Conservation (phyloP, 2,888 invertebrate species). For the Orchesella flavescens region DNA sequence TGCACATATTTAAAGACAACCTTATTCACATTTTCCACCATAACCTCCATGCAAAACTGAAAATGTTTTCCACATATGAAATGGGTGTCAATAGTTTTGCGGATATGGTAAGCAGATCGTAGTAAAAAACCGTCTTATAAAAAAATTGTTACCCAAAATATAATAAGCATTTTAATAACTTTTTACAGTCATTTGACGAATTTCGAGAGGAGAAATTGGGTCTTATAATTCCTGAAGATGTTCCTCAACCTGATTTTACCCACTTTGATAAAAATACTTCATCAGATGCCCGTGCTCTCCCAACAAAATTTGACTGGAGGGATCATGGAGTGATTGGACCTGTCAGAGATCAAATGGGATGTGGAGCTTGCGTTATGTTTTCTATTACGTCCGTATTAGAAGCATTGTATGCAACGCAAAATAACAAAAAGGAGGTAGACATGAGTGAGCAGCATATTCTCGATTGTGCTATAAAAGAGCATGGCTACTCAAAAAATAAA, state of each 20-base stretch:
- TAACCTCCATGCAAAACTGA: slow-evolving; percentile 30
- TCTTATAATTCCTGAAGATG: slow-evolving; percentile 28
- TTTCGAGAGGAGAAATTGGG: slow-evolving; percentile 40
- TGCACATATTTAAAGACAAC: slow-evolving; percentile 37
- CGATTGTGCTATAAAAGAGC: slow-evolving; percentile 39
- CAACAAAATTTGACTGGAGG: slow-evolving; percentile 42
- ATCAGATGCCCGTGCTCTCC: neutral
- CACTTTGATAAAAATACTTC: slow-evolving; percentile 2
- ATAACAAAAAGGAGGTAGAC: neutral
- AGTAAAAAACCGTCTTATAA: no score
- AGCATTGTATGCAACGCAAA: slow-evolving; percentile 19
- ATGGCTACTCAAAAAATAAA: slow-evolving; percentile 43
- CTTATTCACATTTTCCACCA: slow-evolving; percentile 41
- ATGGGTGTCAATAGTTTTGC: slow-evolving; percentile 50
- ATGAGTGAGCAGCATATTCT: slow-evolving; percentile 49
- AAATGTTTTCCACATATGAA: slow-evolving; percentile 29
- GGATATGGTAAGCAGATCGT: slow-evolving; percentile 53
- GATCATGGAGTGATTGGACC: slow-evolving; percentile 36
- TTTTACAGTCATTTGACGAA: slow-evolving; percentile 28
- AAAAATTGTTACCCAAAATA: no score
- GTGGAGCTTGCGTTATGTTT: slow-evolving; percentile 57
- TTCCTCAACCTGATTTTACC: slow-evolving; percentile 2
- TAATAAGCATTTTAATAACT: no score
- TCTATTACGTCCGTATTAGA: slow-evolving; percentile 33
- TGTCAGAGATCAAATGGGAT: slow-evolving; percentile 42